These are phyloP conservation scores for Pangasius macronema DNA, from an alignment of 2,797 vertebrate species.

Conservation along the genomic window DNA sequence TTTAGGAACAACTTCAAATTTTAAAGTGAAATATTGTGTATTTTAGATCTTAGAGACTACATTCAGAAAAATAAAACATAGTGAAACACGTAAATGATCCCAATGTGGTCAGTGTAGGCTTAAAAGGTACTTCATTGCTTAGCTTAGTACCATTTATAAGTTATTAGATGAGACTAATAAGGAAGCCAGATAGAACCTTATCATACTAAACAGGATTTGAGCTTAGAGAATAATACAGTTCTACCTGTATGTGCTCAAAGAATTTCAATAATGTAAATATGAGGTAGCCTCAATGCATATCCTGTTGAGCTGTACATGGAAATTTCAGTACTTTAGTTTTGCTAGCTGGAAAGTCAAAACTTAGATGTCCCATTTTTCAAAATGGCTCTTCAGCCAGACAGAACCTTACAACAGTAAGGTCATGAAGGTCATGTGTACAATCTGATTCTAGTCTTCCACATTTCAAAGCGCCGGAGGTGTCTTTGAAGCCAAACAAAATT, in stretches of 20 bases:
- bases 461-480: background rate
- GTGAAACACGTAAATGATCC: background rate
- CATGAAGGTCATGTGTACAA: background rate
- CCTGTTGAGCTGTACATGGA: background rate
- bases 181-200: background rate
- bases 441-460: background rate
- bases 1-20: background rate
- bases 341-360: too few relatives aligned
- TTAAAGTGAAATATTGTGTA: background rate
- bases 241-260: background rate
- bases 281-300: background rate
- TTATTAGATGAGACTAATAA: background rate
- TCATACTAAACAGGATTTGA: background rate
- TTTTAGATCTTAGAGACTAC: background rate
- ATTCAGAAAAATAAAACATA: background rate
- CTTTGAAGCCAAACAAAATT: slow-evolving; percentile 29
- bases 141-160: background rate
- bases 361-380: background rate
- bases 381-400: background rate
- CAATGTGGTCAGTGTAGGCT: too few relatives aligned
- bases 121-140: background rate
- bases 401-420: background rate
- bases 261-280: background rate
- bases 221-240: background rate
- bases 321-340: background rate